Percentiles rank a stretch among this genome's conserved stretches.
Evolutionary conservation across 2,888 invertebrate species (phyloP).

Genomic region (Ichneumoninae sp.): DNA sequence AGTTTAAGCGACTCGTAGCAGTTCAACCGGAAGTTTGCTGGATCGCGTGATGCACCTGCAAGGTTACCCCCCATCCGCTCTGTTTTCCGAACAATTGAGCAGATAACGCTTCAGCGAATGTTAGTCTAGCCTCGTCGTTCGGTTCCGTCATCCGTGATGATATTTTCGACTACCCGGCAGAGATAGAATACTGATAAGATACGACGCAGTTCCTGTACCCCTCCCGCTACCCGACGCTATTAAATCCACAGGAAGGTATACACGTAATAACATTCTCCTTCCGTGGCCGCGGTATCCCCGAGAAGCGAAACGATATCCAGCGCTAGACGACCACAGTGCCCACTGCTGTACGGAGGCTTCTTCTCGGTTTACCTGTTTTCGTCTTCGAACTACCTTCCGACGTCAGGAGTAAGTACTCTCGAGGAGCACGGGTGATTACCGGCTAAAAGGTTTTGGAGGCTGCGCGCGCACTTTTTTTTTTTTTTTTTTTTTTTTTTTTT

Average conservation of each 20-base stretch:
- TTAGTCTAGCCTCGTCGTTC: neutral
- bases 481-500: neutral
- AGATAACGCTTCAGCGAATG: neutral
- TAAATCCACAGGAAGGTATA: conserved; percentile 25
- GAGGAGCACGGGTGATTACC: conserved; percentile 25
- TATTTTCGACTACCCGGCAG: neutral
- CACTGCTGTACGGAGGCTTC: conserved; percentile 14
- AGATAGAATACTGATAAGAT: conserved; percentile 34
- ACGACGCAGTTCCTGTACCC: conserved; percentile 40
- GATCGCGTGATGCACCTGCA: neutral
- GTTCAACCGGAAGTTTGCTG: neutral
- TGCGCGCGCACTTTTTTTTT: neutral
- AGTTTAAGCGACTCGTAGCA: neutral
- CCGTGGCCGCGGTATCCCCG: conserved; percentile 51
- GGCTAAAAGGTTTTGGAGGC: conserved; percentile 13
- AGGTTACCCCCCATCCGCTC: neutral
- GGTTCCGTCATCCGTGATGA: neutral
- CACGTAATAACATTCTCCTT: conserved; percentile 34
- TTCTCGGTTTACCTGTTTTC: conserved; percentile 33
- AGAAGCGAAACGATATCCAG: conserved; percentile 42
- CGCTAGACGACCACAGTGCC: conserved; percentile 25
- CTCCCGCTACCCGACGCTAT: conserved; percentile 10
- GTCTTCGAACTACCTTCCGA: conserved; percentile 19
- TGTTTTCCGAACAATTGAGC: neutral
- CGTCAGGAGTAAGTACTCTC: conserved; percentile 16